Evolutionary conservation across 2,888 invertebrate genomes (phyloP), one percentile per base, ranked within the genome.

Genomic region (Agriopis marginaria): DNA sequence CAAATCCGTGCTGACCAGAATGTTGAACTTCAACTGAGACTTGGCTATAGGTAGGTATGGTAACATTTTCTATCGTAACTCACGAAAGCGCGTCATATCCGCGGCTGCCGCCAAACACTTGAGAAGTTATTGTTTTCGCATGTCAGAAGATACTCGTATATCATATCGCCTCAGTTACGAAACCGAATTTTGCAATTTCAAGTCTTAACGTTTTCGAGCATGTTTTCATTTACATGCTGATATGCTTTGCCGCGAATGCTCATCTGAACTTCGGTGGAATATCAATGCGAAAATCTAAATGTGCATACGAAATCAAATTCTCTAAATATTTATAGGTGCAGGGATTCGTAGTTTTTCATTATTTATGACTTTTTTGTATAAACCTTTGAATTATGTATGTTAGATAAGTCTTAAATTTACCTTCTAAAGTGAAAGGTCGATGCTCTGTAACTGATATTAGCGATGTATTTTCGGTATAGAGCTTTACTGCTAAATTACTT

Each of bases 71-170:
- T 32, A 32, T 32, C 32, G 32, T 3, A 32, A 32, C 32, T 32
- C 50, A 50, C 9, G 9, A 17, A 50, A 50, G 1, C 55, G n/a
- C 14, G 7, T 23, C 40, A 40, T 40, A 55, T 50, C 14, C 32
- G 32, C 10, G 32, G 32, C 53, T 53, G 53, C 53, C 40, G n/a
- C 72, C 75, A 75, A 81, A 76, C 78, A 81, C 81, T 82, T 76
- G 75, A 81, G 77, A 82, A 89, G 86, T 88, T 90, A 90, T 90
- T 89, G 89, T 90, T 90, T 89, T 88, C 86, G 71, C 82, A 74
- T 86, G 89, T 87, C 89, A 88, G 78, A 78, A 69, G 71, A 78
- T 85, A 86, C 17, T 56, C 55, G 89, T 88, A 86, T 89, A 89
- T 89, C 78, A 85, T 81, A 81, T 79, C 78, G 74, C 79, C 75